phyloP scores from a whole-genome alignment of 2,797 vertebrate genomes.

The Lagorchestes hirsutus region DNA sequence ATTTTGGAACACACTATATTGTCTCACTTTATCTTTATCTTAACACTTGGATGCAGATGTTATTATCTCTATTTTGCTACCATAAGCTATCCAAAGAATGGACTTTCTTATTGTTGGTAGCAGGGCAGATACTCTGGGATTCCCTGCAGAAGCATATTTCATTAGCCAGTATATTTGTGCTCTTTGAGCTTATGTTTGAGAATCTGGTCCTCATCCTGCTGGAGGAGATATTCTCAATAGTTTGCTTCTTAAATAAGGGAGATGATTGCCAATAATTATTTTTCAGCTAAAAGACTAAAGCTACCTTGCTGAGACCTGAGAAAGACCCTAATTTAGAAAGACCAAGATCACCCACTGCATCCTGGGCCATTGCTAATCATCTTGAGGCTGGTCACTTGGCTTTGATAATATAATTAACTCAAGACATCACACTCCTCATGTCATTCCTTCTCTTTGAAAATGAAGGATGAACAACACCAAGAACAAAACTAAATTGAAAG shows the following conservation, averaged over 20 bases:
- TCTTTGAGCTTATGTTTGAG: not conserved
- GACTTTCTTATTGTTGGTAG: not conserved
- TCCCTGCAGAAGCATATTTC: not conserved
- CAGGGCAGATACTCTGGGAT: not conserved
- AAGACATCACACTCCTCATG: too few species aligned
- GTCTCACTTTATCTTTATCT: not conserved
- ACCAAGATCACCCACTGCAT: not conserved
- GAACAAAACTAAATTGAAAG: too few species aligned
- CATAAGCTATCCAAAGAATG: not conserved
- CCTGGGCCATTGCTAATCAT: not conserved
- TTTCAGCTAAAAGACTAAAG: not conserved
- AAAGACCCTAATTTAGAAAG: not conserved
- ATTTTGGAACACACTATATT: not conserved
- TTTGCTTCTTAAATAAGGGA: not conserved
- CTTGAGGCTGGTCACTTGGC: too few species aligned
- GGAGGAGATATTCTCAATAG: not conserved
- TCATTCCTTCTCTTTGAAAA: too few species aligned
- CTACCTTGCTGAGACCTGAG: not conserved
- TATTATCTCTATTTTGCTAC: not conserved
- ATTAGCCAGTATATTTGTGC: not conserved
- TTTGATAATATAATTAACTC: too few species aligned
- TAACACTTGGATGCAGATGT: not conserved
- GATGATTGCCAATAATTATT: not conserved
- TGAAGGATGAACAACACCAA: too few species aligned
- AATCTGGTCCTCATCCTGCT: not conserved